These are phyloP conservation scores for Scomber japonicus DNA, from an alignment of 2,113 vertebrate genomes.

Conservation along the genomic window DNA sequence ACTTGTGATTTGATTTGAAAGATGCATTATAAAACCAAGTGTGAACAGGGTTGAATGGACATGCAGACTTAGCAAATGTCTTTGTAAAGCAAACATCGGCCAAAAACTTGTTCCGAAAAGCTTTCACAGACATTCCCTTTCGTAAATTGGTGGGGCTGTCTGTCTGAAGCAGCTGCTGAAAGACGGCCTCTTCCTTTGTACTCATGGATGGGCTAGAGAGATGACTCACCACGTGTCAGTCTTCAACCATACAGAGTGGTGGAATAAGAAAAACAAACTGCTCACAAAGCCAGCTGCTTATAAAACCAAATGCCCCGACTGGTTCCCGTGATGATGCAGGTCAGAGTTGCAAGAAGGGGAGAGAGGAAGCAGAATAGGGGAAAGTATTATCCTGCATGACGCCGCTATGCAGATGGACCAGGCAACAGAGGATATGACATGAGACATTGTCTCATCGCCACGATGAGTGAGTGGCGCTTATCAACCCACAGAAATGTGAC, in stretches of 20 bases:
- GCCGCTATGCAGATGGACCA: conserved; percentile 63
- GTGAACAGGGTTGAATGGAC: conserved; percentile 24
- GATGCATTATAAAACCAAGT: too few relatives aligned
- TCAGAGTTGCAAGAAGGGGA: conserved; percentile 36
- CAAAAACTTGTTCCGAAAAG: conserved; percentile 48
- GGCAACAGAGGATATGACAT: conserved; percentile 63
- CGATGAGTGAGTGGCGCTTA: conserved; percentile 56
- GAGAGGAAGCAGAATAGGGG: conserved; percentile 46
- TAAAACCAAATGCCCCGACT: conserved; percentile 36
- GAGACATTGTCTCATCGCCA: conserved; percentile 56
- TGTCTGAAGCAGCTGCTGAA: conserved; percentile 71
- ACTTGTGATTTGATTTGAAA: too few relatives aligned
- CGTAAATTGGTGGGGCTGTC: conserved; percentile 59
- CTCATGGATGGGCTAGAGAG: conserved; percentile 45
- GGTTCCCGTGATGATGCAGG: conserved; percentile 53
- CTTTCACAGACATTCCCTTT: conserved; percentile 65
- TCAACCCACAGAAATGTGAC: conserved; percentile 41
- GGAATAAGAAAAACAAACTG: conserved; percentile 65
- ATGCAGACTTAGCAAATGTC: conserved; percentile 48
- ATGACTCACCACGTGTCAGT: conserved; percentile 76
- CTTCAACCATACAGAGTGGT: conserved; percentile 49
- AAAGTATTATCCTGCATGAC: conserved; percentile 36
- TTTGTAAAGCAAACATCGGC: conserved; percentile 65
- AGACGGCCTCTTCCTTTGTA: conserved; percentile 78
- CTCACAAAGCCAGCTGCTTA: conserved; percentile 62